Percentiles rank a stretch among this genome's conserved stretches.
Conservation (phyloP, 2,888 invertebrate genomes). For the Pheosia gnoma region DNA sequence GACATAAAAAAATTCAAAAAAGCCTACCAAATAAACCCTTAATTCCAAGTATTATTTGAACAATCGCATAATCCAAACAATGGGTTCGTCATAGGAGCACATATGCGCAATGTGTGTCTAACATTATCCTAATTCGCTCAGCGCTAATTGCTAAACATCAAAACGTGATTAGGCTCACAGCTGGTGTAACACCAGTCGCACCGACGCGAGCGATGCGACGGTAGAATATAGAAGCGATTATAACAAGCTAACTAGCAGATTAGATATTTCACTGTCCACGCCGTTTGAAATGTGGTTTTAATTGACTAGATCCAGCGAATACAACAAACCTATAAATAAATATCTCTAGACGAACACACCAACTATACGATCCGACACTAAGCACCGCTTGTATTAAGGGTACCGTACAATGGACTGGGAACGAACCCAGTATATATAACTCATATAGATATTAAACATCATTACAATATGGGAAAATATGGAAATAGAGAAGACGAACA, state of each 20-base stretch:
- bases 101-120: conserved; percentile 30
- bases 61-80: conserved; percentile 24
- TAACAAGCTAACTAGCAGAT: neutral
- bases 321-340: no score
- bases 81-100: conserved; percentile 15
- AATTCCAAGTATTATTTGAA: conserved; percentile 25
- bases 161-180: conserved; percentile 41
- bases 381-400: no score
- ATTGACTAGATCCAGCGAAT: no score
- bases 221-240: conserved; percentile 1
- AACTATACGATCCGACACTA: no score
- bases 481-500: no score
- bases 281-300: neutral
- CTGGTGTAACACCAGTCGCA: conserved; percentile 26
- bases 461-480: no score
- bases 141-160: conserved; percentile 46
- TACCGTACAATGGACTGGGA: no score
- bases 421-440: no score
- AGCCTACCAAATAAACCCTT: neutral
- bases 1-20: neutral
- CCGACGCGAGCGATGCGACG: neutral
- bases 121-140: conserved; percentile 38
- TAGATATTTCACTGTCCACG: neutral
- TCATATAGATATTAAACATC: no score
- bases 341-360: no score